Conservation (phyloP, 2,888 invertebrate genomes). For the Drosophila crucigera region DNA sequence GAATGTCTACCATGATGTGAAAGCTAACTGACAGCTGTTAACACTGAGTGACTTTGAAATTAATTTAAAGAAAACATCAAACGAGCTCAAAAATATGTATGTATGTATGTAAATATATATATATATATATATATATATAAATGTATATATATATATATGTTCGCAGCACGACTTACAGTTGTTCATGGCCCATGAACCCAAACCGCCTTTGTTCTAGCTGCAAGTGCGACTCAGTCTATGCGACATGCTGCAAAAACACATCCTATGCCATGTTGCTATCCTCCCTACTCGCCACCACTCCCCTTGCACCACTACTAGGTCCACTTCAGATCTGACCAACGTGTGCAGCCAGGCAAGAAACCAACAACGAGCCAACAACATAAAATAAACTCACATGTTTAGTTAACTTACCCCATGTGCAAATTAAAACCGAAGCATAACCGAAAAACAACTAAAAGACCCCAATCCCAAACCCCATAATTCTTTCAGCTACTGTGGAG, state of each 20-base stretch:
- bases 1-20: conserved; percentile 28
- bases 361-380: conserved; percentile 61
- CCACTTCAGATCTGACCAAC: conserved; percentile 29
- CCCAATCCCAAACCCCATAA: background rate
- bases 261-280: conserved; percentile 29
- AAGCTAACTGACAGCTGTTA: conserved; percentile 19
- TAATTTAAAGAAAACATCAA: conserved; percentile 64
- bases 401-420: conserved; percentile 70
- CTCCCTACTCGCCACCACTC: background rate
- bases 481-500: conserved; percentile 9
- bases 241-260: conserved; percentile 47
- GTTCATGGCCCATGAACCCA: conserved; percentile 40
- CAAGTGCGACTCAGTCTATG: conserved; percentile 40
- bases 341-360: conserved; percentile 61
- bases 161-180: conserved; percentile 33
- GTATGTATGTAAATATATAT: background rate
- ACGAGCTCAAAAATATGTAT: conserved; percentile 19
- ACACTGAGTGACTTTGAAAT: conserved; percentile 54
- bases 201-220: conserved; percentile 45
- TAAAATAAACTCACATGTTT: conserved; percentile 79
- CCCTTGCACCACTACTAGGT: background rate
- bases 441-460: conserved; percentile 59
- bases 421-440: conserved; percentile 74
- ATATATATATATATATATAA: background rate
- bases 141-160: background rate